Percentiles rank a stretch among this genome's conserved stretches.
Evolutionary conservation across 1,140 invertebrate species (phyloP).

Genomic region (Drosophila ficusphila): DNA sequence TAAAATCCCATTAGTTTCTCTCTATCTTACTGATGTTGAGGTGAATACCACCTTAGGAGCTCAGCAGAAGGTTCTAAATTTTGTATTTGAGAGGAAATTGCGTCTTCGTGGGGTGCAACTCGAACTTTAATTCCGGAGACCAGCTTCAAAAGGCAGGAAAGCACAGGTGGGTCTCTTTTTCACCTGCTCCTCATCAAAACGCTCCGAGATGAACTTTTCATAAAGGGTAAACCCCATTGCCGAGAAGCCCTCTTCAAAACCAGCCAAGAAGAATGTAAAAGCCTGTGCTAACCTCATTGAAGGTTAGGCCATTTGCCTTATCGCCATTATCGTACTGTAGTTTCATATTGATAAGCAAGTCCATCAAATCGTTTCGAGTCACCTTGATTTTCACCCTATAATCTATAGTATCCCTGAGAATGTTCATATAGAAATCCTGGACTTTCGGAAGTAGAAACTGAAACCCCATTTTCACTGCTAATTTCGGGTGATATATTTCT

Average conservation of each 20-base stretch:
- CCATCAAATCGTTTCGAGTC: slow-evolving; percentile 74
- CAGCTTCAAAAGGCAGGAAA: slow-evolving; percentile 63
- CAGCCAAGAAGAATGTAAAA: slow-evolving; percentile 85
- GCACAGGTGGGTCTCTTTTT: slow-evolving; percentile 41
- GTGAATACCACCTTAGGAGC: slow-evolving; percentile 50
- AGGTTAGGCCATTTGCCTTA: slow-evolving; percentile 26
- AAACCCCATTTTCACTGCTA: slow-evolving; percentile 27
- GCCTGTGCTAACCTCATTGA: slow-evolving; percentile 83
- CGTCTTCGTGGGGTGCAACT: slow-evolving; percentile 39
- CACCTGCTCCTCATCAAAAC: slow-evolving; percentile 84
- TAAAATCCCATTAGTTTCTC: neutral
- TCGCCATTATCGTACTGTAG: slow-evolving; percentile 29
- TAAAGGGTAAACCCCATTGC: slow-evolving; percentile 85
- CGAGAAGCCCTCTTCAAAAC: slow-evolving; percentile 87
- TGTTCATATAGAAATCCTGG: slow-evolving; percentile 82
- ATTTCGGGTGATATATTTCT: no score
- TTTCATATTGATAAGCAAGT: slow-evolving; percentile 86
- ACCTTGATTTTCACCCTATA: slow-evolving; percentile 49
- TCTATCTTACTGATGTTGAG: slow-evolving; percentile 43
- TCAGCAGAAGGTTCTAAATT: slow-evolving; percentile 35
- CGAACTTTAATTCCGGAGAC: slow-evolving; percentile 72
- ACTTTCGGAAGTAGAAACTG: slow-evolving; percentile 79
- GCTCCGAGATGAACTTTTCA: slow-evolving; percentile 86
- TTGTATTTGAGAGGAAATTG: slow-evolving; percentile 43
- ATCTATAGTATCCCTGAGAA: slow-evolving; percentile 54